Conservation (phyloP, 2,888 invertebrate genomes). For the Epiblema foenella region DNA sequence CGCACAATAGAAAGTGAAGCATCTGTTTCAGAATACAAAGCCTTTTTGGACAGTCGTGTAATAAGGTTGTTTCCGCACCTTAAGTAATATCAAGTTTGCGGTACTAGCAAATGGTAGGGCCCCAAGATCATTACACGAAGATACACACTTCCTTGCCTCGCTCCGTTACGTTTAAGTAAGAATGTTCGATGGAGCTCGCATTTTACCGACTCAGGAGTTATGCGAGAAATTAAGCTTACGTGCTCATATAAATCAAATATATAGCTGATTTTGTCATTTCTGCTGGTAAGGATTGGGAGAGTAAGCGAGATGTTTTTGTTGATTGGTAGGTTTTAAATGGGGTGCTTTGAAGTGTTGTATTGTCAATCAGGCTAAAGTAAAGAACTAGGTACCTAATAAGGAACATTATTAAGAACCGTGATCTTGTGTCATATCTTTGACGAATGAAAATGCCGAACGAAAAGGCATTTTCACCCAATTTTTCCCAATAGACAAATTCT, state of each 20-base stretch:
- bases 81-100: neutral
- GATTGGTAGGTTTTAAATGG: conserved; percentile 1
- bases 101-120: conserved; percentile 48
- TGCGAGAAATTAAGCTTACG: conserved; percentile 20
- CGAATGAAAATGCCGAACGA: too few relatives aligned
- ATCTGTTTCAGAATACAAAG: neutral
- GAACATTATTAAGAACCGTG: too few relatives aligned
- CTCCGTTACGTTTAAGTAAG: conserved; percentile 52
- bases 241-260: conserved; percentile 14
- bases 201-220: neutral
- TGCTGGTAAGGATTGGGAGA: neutral
- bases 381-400: too few relatives aligned
- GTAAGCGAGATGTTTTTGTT: neutral
- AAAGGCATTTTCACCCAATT: too few relatives aligned
- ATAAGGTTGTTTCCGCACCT: neutral
- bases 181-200: conserved; percentile 40
- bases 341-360: neutral
- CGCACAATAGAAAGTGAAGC: too few relatives aligned
- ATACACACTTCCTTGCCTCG: conserved; percentile 53
- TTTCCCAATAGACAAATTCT: too few relatives aligned
- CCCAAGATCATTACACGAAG: conserved; percentile 52
- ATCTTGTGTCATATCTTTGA: too few relatives aligned
- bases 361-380: neutral
- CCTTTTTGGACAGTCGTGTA: neutral
- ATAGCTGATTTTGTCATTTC: conserved; percentile 15